phyloP scores from a whole-genome alignment of 1,140 invertebrate species.

The Antheraea mylitta region DNA sequence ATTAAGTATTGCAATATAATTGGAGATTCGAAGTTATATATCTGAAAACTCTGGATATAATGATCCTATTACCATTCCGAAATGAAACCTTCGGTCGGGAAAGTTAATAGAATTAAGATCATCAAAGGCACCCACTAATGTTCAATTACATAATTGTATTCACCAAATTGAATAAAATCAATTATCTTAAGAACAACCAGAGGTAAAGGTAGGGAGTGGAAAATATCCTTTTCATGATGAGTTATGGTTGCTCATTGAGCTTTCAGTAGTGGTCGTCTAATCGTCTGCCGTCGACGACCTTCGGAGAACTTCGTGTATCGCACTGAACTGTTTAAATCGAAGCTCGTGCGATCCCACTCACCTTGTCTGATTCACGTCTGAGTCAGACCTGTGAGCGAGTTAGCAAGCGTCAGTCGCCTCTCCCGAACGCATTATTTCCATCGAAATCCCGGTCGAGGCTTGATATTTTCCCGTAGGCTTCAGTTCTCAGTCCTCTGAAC shows the following conservation, averaged over 20 bases:
- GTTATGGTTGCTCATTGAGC: slow-evolving; percentile 57
- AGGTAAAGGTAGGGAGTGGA: slow-evolving; percentile 22
- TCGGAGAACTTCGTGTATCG: slow-evolving; percentile 26
- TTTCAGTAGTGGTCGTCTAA: slow-evolving; percentile 34
- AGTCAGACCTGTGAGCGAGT: slow-evolving; percentile 41
- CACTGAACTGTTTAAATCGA: neutral
- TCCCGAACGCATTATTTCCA: slow-evolving; percentile 43
- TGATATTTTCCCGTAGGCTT: slow-evolving; percentile 70
- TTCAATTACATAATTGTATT: slow-evolving; percentile 8
- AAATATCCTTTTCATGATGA: slow-evolving; percentile 50
- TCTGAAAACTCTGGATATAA: no score
- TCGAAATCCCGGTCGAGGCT: slow-evolving; percentile 61
- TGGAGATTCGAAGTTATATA: no score
- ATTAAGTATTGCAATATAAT: no score
- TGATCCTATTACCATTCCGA: no score
- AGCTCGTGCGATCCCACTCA: slow-evolving; percentile 23
- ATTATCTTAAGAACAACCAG: slow-evolving; percentile 14
- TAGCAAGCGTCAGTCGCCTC: slow-evolving; percentile 29
- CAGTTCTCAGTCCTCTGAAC: slow-evolving; percentile 60
- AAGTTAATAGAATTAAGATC: neutral
- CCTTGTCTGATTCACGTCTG: slow-evolving; percentile 49
- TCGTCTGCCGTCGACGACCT: slow-evolving; percentile 20
- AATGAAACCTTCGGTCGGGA: neutral
- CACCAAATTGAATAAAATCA: slow-evolving; percentile 15
- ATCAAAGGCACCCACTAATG: neutral